Evolutionary conservation across 2,888 invertebrate genomes (phyloP).

Genomic region (Lasioglossum lativentre): DNA sequence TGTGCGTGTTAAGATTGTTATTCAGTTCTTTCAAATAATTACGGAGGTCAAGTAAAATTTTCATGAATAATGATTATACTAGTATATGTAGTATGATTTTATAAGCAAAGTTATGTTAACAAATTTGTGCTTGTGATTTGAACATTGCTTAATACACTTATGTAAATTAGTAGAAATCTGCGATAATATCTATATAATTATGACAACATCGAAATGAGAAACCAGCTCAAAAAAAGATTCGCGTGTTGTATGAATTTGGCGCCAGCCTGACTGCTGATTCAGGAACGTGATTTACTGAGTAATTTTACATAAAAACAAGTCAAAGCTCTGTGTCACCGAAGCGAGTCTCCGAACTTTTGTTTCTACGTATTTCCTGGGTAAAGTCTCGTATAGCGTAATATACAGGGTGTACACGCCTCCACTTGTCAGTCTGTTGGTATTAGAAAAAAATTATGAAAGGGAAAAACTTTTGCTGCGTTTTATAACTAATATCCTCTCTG

Average conservation of each 20-base stretch:
- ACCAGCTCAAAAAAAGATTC: background rate
- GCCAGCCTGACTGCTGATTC: background rate
- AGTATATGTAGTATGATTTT: too few species aligned
- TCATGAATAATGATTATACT: background rate
- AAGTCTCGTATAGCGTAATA: conserved; percentile 23
- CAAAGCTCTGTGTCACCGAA: conserved; percentile 20
- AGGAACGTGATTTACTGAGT: conserved; percentile 33
- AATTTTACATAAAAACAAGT: conserved; percentile 16
- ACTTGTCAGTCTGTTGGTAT: too few species aligned
- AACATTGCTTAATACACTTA: background rate
- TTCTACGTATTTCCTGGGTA: conserved; percentile 11
- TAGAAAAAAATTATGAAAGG: too few species aligned
- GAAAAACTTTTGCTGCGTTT: too few species aligned
- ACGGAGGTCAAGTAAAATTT: background rate
- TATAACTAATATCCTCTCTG: too few species aligned
- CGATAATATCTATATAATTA: background rate
- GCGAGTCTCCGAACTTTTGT: background rate
- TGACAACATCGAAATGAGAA: background rate
- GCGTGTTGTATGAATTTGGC: background rate
- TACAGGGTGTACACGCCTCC: background rate
- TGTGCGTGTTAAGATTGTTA: background rate
- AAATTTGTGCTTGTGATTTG: background rate
- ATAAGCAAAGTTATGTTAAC: too few species aligned
- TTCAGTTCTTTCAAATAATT: background rate
- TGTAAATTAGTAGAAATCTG: background rate